Evolutionary conservation across 2,888 invertebrate genomes (phyloP), one percentile per base, ranked within the genome.

Genomic region (Mactromeris polynyma): DNA sequence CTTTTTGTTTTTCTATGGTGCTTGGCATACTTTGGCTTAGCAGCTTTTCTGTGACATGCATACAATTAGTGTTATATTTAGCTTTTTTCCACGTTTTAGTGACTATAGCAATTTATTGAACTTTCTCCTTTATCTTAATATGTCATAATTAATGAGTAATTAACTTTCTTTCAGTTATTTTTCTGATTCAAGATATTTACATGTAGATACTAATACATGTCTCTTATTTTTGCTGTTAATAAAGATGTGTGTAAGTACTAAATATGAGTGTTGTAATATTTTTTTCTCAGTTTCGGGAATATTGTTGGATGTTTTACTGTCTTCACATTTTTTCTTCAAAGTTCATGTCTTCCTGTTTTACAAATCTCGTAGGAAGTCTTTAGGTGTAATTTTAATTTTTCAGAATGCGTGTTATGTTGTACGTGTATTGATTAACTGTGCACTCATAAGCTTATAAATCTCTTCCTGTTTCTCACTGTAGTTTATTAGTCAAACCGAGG

Each of bases 161-260:
- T 21, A 54, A 54, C 21, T 21, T 64, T 64, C 0, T 26, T 64
- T 26, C 11, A 64, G 11, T n/a, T 2, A 64, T 64, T 51, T 17
- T 64, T 26, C 58, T 26, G n/a, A 26, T 64, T 6, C 3, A n/a
- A 64, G 26, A 26, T 26, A 9, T 64, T 26, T 64, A 64, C 4
- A 33, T 73, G 19, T 73, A 73, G 36, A 17, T 73, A 73, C 73
- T 73, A 73, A 73, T 26, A 26, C 26, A 26, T 73, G 17, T 73
- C 17, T 51, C 73, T 88, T 80, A 69, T 83, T 77, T 81, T 73
- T 51, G 26, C 73, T 77, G 9, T 78, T 86, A 46, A 54, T 80
- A 77, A 83, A 91, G 91, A 89, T 90, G 91, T 91, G 90, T 91
- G 91, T 91, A 90, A 90, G 91, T 90, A 89, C 87, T 42, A 17